A percentile compares a stretch with the other conserved stretches of the same genome.
Conservation (phyloP, 2,113 vertebrate genomes). For the Aythya baeri region DNA sequence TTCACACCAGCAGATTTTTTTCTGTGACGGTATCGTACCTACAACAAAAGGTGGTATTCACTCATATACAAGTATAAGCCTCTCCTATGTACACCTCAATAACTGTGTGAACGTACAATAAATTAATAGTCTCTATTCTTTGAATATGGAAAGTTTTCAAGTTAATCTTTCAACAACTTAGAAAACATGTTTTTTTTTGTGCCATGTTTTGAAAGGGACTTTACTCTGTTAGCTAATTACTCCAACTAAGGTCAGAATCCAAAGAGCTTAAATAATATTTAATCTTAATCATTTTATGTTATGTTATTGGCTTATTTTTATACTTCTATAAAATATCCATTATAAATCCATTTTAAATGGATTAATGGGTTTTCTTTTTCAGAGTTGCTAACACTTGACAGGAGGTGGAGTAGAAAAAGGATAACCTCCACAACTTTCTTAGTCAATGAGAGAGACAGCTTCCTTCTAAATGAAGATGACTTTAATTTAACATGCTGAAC, state of each 20-base stretch:
- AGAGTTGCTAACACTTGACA: neutral
- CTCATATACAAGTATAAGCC: neutral
- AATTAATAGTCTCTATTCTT: neutral
- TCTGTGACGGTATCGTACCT: neutral
- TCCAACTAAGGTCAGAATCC: neutral
- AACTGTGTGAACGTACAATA: neutral
- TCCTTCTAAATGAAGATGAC: neutral
- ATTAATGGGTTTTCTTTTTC: neutral
- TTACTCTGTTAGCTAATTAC: neutral
- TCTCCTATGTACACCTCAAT: neutral
- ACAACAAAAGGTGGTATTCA: neutral
- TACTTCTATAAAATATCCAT: neutral
- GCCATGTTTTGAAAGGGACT: neutral
- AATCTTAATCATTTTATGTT: neutral
- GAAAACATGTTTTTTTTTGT: neutral
- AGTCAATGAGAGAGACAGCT: neutral
- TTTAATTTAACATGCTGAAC: neutral
- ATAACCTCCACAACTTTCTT: neutral
- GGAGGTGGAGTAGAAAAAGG: neutral
- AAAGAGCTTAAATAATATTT: neutral
- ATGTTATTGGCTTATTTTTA: neutral
- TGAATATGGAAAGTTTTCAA: neutral
- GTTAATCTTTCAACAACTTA: neutral
- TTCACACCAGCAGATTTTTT: neutral
- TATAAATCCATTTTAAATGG: neutral